Base-by-base conservation (phyloP, 2,888 invertebrate genomes). In the Itoplectis maculator region DNA sequence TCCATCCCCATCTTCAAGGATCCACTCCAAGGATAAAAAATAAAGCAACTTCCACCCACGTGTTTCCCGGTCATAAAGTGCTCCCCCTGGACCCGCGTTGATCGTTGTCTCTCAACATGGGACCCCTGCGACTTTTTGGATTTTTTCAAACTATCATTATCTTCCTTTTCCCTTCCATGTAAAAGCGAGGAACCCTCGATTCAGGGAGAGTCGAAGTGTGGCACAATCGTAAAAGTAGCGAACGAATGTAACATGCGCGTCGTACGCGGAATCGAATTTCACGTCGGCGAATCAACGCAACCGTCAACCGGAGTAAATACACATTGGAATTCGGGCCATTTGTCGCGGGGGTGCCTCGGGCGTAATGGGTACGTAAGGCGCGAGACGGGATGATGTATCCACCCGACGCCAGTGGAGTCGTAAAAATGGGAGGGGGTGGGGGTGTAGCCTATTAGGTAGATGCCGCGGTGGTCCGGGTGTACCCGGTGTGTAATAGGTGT, bases 401-500 rank as follows among this genome's bases (percentile, higher is more conserved):
- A 69, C 47, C 3, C 29, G 29, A 29, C 29, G 72, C 49, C 45
- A 15, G 59, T 23, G 77, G 45, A 49, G 40, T 72, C 66, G 68
- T 69, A 81, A 81, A 81, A 81, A 81, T 77, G 66, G 73, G 29
- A 59, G 29, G n/a, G 23, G 45, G 40, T 56, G 29, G 72, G 29
- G n/a, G 23, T 45, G 40, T 56, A 40, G 45, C 37, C 72, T 76
- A 77, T 81, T 81, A 73, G 77, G 77, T 81, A 68, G 61, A 77
- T 81, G 59, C 59, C 56, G 54, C n/a, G 68, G 61, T 7, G 59
- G 59, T 7, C 29, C 3, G 59, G 47, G 56, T 56, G 66, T 59
- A 66, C 77, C 61, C 81, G 77, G 42, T 69, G 77, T 77, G 77
- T 77, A 81, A 81, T 73, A 68, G 81, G 61, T n/a, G n/a, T n/a